Evolutionary conservation across 2,797 vertebrate genomes (phyloP).

Genomic region (Xenopus petersii): DNA sequence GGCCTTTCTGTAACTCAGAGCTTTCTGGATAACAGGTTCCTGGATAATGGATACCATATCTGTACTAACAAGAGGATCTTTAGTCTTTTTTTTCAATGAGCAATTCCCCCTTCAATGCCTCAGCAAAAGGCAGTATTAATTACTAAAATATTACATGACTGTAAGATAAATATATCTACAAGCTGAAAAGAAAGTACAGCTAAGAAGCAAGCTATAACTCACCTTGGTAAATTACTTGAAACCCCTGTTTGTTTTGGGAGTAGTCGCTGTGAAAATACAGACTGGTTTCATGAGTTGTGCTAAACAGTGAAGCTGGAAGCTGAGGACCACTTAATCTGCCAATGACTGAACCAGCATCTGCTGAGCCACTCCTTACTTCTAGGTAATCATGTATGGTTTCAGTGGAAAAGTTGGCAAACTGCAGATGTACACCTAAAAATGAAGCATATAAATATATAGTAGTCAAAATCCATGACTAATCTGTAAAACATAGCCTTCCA

Average conservation of each 20-base stretch:
- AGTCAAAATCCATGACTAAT: not conserved
- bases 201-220: constrained; percentile 39
- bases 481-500: too few species aligned
- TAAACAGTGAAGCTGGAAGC: constrained; percentile 87
- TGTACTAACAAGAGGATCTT: too few species aligned
- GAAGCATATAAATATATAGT: not conserved
- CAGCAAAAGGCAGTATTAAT: too few species aligned
- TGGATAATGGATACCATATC: too few species aligned
- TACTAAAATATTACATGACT: too few species aligned
- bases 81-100: too few species aligned
- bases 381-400: constrained; percentile 98
- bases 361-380: constrained; percentile 91
- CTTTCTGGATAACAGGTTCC: too few species aligned
- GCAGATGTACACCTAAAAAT: constrained; percentile 88
- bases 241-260: constrained; percentile 97
- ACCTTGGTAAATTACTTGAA: constrained; percentile 97
- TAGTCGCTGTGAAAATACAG: constrained; percentile 98
- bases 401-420: constrained; percentile 97
- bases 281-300: constrained; percentile 96
- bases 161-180: too few species aligned
- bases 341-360: constrained; percentile 87
- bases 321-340: constrained; percentile 92
- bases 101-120: too few species aligned
- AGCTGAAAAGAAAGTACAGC: too few species aligned
- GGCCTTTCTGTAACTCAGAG: too few species aligned